A percentile compares a stretch with the other conserved stretches of the same genome.
Evolutionary conservation across 2,797 vertebrate genomes (phyloP).

Genomic region (Hipposideros larvatus): DNA sequence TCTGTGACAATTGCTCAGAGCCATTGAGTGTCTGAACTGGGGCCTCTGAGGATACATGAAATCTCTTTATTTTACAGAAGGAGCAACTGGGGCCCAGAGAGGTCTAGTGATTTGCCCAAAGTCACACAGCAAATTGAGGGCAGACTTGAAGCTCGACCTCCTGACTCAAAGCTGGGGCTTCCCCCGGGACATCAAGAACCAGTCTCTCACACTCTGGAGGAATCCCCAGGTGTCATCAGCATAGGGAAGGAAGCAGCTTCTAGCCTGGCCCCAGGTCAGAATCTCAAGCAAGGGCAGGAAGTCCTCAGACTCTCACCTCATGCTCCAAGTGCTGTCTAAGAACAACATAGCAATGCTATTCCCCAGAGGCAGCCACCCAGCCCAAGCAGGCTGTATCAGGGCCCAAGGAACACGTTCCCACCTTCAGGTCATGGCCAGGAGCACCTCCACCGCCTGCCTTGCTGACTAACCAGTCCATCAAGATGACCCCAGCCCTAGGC

Average conservation of each 20-base stretch:
- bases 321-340: not conserved
- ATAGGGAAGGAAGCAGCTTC: not conserved
- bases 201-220: not conserved
- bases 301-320: not conserved
- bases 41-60: not conserved
- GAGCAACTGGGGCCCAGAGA: conserved; percentile 7
- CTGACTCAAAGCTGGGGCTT: not conserved
- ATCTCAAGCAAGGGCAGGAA: not conserved
- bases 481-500: not conserved
- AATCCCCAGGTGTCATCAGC: not conserved
- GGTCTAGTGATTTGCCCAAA: not conserved
- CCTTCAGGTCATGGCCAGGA: not conserved
- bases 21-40: not conserved
- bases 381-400: not conserved
- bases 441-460: not conserved
- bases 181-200: no score
- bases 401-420: not conserved
- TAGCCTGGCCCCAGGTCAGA: not conserved
- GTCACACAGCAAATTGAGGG: conserved; percentile 13
- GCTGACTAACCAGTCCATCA: not conserved
- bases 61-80: conserved; percentile 11
- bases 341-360: not conserved
- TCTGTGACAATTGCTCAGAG: not conserved
- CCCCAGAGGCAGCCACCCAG: not conserved
- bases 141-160: not conserved